Percentiles rank a stretch among this genome's conserved stretches.
These are phyloP conservation scores for Baryphthengus martii DNA, from an alignment of 2,113 vertebrate species.

Conservation along the genomic window DNA sequence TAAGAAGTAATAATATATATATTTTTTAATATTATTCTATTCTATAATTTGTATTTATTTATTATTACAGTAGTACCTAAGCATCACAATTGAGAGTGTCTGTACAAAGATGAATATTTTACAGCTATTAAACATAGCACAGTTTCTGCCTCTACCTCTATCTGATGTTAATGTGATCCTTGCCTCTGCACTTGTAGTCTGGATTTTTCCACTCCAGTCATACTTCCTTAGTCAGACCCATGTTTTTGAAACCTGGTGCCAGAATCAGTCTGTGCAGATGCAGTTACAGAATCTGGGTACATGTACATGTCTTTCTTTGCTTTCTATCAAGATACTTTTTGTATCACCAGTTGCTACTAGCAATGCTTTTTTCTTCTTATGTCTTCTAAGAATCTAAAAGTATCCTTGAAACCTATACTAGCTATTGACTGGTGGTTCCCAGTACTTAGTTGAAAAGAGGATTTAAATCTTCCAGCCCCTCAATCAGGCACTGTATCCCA, in stretches of 20 bases:
- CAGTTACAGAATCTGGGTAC: not conserved
- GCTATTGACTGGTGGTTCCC: not conserved
- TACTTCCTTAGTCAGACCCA: not conserved
- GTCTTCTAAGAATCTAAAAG: not conserved
- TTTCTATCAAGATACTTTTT: not conserved
- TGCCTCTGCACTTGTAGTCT: not conserved
- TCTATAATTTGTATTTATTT: not conserved
- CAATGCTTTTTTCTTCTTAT: not conserved
- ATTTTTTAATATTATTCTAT: not conserved
- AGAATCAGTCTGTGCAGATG: not conserved
- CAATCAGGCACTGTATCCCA: not conserved
- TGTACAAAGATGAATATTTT: not conserved
- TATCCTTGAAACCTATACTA: not conserved
- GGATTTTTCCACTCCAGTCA: not conserved
- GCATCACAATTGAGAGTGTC: not conserved
- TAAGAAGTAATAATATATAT: not conserved
- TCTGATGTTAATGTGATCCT: not conserved
- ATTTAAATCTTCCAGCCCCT: not conserved
- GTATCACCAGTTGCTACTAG: not conserved
- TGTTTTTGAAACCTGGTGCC: not conserved
- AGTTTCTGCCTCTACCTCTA: not conserved
- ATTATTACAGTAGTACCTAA: not conserved
- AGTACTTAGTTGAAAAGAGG: not conserved
- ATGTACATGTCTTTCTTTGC: not conserved
- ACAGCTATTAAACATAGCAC: not conserved